These are phyloP conservation scores for Coelopa frigida DNA, from an alignment of 1,140 invertebrate species.

Conservation along the genomic window DNA sequence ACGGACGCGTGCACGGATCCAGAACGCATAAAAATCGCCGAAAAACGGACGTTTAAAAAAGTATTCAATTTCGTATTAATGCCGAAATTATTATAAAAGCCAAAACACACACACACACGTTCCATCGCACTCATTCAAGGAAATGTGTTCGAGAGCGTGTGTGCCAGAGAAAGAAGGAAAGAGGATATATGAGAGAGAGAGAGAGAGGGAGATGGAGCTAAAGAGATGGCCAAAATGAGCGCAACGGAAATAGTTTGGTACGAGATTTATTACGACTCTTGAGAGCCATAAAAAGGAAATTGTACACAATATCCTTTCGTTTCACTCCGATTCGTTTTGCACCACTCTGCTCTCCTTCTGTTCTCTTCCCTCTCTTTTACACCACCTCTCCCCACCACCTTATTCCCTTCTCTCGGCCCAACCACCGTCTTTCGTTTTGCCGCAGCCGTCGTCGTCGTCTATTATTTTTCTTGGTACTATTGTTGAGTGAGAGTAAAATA, in stretches of 20 bases:
- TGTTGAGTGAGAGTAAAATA: too few relatives aligned
- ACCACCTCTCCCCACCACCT: too few relatives aligned
- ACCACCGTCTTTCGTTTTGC: too few relatives aligned
- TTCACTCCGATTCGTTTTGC: background rate
- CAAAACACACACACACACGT: background rate
- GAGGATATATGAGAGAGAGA: background rate
- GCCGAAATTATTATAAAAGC: too few relatives aligned
- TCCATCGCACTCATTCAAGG: background rate
- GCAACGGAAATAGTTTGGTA: slow-evolving; percentile 44
- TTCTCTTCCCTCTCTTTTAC: too few relatives aligned
- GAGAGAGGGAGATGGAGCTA: slow-evolving; percentile 6
- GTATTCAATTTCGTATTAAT: too few relatives aligned
- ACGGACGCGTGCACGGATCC: too few relatives aligned
- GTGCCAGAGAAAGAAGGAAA: background rate
- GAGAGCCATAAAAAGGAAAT: slow-evolving; percentile 45
- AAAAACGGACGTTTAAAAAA: too few relatives aligned
- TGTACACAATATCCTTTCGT: slow-evolving; percentile 44
- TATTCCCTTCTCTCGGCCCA: too few relatives aligned
- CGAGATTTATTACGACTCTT: slow-evolving; percentile 44
- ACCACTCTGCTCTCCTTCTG: slow-evolving; percentile 3
- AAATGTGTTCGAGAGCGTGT: background rate
- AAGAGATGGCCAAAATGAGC: slow-evolving; percentile 20
- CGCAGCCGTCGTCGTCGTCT: too few relatives aligned
- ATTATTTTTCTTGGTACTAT: too few relatives aligned
- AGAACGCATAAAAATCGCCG: too few relatives aligned